Evolutionary conservation across 2,113 vertebrate genomes (phyloP).

Genomic region (Chaenocephalus aceratus): DNA sequence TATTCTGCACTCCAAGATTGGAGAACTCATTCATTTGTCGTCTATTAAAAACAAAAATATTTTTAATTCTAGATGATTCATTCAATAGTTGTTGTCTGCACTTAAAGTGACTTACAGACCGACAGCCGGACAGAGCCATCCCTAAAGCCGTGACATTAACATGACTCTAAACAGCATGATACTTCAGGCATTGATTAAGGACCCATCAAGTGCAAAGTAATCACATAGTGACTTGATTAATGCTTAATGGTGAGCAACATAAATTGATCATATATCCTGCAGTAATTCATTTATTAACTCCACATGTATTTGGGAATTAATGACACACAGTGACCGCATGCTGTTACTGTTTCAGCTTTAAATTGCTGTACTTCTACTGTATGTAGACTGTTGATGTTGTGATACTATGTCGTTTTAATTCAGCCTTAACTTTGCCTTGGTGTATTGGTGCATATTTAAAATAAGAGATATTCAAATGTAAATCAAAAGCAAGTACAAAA

Average conservation of each 20-base stretch:
- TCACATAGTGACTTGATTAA: background rate
- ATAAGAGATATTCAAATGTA: no score
- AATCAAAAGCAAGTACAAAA: no score
- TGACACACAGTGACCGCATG: background rate
- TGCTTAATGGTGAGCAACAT: background rate
- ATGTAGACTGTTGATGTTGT: no score
- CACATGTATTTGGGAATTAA: background rate
- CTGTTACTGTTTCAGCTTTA: background rate
- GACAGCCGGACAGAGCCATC: background rate
- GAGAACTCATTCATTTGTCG: no score
- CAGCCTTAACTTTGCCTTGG: background rate
- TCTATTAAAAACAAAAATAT: no score
- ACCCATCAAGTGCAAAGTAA: background rate
- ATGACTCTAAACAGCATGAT: background rate
- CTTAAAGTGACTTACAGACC: background rate
- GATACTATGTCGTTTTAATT: no score
- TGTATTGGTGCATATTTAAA: no score
- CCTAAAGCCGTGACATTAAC: background rate
- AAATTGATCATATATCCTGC: background rate
- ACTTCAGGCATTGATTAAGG: background rate
- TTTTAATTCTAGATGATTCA: background rate
- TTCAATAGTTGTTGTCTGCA: background rate
- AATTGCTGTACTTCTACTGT: background rate
- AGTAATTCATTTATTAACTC: background rate
- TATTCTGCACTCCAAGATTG: no score